Conservation (phyloP, 1,140 invertebrate genomes). For the Contarinia nasturtii region DNA sequence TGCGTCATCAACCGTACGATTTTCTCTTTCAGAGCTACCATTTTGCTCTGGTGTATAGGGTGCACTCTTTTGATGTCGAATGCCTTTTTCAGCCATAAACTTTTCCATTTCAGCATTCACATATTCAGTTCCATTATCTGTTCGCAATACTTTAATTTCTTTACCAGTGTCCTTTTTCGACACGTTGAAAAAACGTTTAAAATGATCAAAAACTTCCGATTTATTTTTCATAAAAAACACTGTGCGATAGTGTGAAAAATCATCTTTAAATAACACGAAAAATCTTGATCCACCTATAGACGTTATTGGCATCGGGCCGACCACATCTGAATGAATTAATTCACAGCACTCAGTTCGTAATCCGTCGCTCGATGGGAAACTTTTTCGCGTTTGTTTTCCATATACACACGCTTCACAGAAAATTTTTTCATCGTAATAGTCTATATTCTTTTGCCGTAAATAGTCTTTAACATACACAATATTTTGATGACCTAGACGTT, state of each 20-base stretch:
- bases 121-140: conserved; percentile 23
- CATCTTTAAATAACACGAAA: conserved; percentile 11
- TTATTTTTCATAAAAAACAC: not conserved
- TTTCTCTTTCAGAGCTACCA: conserved; percentile 6
- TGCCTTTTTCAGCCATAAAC: conserved; percentile 2
- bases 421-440: not conserved
- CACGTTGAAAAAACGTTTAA: not conserved
- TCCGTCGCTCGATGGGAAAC: not conserved
- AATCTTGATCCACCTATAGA: conserved; percentile 11
- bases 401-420: conserved; percentile 1
- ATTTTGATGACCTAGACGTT: conserved; percentile 1
- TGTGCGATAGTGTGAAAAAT: not conserved
- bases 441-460: not conserved
- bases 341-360: conserved; percentile 5
- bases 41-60: conserved; percentile 7
- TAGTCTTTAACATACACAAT: not conserved
- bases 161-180: conserved; percentile 2
- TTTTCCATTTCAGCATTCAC: not conserved
- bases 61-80: conserved; percentile 7
- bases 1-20: conserved; percentile 6
- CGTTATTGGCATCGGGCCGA: conserved; percentile 11
- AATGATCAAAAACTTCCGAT: not conserved
- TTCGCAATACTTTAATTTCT: conserved; percentile 15
- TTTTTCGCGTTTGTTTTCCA: not conserved
- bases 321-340: conserved; percentile 13